phyloP scores from a whole-genome alignment of 2,888 invertebrate species.

The Cabera pusaria region DNA sequence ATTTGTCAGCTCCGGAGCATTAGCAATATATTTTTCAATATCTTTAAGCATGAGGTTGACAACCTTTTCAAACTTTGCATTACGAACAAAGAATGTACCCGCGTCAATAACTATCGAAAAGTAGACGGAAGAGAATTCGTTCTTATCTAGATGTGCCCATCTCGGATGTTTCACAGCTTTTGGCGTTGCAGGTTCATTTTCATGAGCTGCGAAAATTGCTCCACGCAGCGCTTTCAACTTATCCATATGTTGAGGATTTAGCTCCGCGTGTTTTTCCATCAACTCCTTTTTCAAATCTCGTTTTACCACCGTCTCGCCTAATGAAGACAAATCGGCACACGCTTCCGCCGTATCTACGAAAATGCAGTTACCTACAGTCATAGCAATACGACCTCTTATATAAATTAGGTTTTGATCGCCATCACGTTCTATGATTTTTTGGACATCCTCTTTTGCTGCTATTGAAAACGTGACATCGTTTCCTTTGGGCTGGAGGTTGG shows the following conservation, averaged over 20 bases:
- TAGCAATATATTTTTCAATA: conserved; percentile 57
- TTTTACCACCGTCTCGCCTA: conserved; percentile 77
- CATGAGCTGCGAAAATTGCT: conserved; percentile 28
- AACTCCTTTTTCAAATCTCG: conserved; percentile 81
- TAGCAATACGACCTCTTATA: conserved; percentile 71
- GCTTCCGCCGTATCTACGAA: conserved; percentile 86
- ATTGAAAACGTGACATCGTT: conserved; percentile 66
- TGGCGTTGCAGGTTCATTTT: conserved; percentile 20
- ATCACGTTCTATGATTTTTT: conserved; percentile 49
- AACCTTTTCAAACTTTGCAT: conserved; percentile 69
- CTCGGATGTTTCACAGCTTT: conserved; percentile 25
- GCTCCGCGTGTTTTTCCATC: conserved; percentile 58
- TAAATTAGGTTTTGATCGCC: conserved; percentile 47
- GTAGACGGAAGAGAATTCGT: conserved; percentile 60
- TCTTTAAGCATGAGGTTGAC: conserved; percentile 60
- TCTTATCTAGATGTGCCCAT: conserved; percentile 79
- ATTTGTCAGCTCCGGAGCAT: conserved; percentile 37
- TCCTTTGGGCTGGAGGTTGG: conserved; percentile 63
- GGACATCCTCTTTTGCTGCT: conserved; percentile 51
- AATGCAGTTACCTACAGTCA: conserved; percentile 84
- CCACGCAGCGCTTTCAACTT: conserved; percentile 73
- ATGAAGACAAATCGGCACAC: conserved; percentile 75
- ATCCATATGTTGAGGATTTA: conserved; percentile 73
- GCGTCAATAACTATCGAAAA: conserved; percentile 71
- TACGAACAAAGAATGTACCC: conserved; percentile 73